phyloP scores from a whole-genome alignment of 2,888 invertebrate genomes.

The Scaptomyza polygonia region DNA sequence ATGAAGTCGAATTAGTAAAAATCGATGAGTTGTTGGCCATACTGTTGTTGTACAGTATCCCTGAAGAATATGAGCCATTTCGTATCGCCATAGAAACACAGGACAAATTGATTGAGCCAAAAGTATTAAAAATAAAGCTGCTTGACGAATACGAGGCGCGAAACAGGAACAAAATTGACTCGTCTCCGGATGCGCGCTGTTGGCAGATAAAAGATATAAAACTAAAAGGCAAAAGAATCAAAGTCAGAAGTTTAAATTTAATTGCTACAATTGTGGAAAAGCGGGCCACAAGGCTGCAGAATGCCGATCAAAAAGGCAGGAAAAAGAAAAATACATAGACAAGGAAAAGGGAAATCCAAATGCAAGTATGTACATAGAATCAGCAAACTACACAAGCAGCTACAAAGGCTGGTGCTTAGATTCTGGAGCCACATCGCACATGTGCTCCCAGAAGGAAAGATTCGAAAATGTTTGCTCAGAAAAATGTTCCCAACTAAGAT shows the following conservation, averaged over 20 bases:
- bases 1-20: too few relatives aligned
- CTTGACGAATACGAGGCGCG: background rate
- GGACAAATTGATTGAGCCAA: too few relatives aligned
- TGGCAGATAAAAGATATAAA: background rate
- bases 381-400: background rate
- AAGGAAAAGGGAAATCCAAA: background rate
- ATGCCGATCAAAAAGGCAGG: background rate
- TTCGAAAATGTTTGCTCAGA: too few relatives aligned
- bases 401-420: background rate
- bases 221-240: background rate
- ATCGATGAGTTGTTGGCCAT: too few relatives aligned
- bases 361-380: background rate
- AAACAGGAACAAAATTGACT: background rate
- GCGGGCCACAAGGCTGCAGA: background rate
- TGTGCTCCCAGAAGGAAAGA: background rate
- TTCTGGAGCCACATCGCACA: constrained; percentile 1
- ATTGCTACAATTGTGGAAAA: background rate
- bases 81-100: too few relatives aligned
- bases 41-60: too few relatives aligned
- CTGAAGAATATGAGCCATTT: too few relatives aligned
- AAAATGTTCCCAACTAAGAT: background rate
- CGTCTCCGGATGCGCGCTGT: background rate
- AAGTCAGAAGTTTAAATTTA: background rate
- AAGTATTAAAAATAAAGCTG: background rate
- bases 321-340: background rate